phyloP scores from a whole-genome alignment of 2,113 vertebrate genomes.

The Austrofundulus limnaeus region DNA sequence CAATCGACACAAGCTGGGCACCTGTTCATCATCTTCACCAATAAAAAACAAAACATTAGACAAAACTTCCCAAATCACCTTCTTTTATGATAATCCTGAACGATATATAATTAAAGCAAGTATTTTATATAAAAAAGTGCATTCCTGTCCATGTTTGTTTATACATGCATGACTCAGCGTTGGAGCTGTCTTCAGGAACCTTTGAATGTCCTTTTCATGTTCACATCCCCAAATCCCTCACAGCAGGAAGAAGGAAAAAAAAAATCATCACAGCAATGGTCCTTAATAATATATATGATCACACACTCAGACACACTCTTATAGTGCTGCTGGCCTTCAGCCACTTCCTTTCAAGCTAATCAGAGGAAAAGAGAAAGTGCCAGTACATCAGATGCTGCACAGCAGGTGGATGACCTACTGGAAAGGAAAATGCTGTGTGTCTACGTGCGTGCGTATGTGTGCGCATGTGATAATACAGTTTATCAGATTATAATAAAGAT shows the following conservation, averaged over 20 bases:
- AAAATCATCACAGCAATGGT: slow-evolving; percentile 20
- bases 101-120: slow-evolving; percentile 36
- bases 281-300: slow-evolving; percentile 22
- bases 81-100: slow-evolving; percentile 30
- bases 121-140: slow-evolving; percentile 4
- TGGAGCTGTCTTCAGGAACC: slow-evolving; percentile 11
- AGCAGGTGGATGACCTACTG: slow-evolving; percentile 45
- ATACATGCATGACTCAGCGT: neutral
- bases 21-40: slow-evolving; percentile 10
- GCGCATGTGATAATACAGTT: neutral
- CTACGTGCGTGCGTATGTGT: neutral
- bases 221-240: slow-evolving; percentile 33
- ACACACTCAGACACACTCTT: slow-evolving; percentile 13
- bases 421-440: slow-evolving; percentile 15
- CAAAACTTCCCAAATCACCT: neutral
- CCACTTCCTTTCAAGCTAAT: slow-evolving; percentile 52
- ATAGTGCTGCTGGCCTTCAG: slow-evolving; percentile 39
- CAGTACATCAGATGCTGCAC: slow-evolving; percentile 40
- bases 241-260: slow-evolving; percentile 39
- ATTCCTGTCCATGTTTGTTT: neutral
- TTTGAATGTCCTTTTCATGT: slow-evolving; percentile 47
- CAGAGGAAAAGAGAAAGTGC: slow-evolving; percentile 49
- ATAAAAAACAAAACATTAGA: slow-evolving; percentile 1
- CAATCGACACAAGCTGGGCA: too few relatives aligned
- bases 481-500: slow-evolving; percentile 1